A percentile compares a stretch with the other conserved stretches of the same genome.
Evolutionary conservation across 2,797 vertebrate species (phyloP).

Genomic region (Propithecus perrieri): DNA sequence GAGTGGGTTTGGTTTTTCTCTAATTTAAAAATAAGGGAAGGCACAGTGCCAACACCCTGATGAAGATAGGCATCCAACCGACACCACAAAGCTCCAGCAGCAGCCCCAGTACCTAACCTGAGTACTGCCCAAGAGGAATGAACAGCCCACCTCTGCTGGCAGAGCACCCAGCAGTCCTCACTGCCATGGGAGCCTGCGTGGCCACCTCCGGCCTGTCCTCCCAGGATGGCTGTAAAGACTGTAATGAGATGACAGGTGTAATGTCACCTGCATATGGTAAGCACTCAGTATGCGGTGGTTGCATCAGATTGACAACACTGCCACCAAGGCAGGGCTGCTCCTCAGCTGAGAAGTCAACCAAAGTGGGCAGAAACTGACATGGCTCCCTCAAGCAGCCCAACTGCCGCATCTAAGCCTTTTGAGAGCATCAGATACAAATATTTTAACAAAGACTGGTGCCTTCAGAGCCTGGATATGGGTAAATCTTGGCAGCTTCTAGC

Average conservation of each 20-base stretch:
- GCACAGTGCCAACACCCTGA: background rate
- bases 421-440: background rate
- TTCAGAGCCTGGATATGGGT: background rate
- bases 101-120: background rate
- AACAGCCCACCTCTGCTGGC: background rate
- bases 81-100: background rate
- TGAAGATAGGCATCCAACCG: background rate
- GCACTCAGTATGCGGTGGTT: rapidly evolving
- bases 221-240: background rate
- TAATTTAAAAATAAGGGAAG: background rate
- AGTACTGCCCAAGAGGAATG: background rate
- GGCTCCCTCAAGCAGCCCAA: background rate
- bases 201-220: background rate
- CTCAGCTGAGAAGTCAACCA: background rate
- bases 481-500: background rate
- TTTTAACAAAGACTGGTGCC: background rate
- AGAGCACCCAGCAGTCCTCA: background rate
- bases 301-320: background rate
- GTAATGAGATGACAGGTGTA: background rate
- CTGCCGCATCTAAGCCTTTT: background rate
- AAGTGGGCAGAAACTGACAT: background rate
- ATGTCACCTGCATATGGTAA: too few species aligned
- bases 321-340: background rate
- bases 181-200: rapidly evolving
- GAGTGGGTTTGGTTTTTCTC: background rate